Evolutionary conservation across 2,113 vertebrate species (phyloP), one percentile per base, ranked within the genome.

Genomic region (Tympanuchus pallidicinctus): DNA sequence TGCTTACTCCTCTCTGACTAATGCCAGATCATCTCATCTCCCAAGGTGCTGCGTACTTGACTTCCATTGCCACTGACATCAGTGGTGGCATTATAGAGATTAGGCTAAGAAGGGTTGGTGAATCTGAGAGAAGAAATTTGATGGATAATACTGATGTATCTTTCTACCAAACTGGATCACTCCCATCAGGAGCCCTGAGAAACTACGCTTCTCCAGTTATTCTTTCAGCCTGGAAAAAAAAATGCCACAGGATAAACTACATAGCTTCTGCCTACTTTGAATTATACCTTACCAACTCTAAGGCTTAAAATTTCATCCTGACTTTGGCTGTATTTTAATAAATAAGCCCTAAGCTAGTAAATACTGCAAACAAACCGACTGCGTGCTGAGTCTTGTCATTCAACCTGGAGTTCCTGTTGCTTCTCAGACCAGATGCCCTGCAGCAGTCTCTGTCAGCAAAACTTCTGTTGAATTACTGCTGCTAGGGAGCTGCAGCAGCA

Each of bases 61-160:
- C n/a, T n/a, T 61, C 11, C 12, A 16, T 15, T 38, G 17, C 0
- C 0, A n/a, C 0, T 61, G 43, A 4, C 27, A 54, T 8, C 69
- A 22, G 8, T 34, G 65, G 28, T 3, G 7, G 22, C 11, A 13
- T 19, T 47, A 17, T 24, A 72, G 45, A 90, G 11, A 32, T 6
- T 10, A 42, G 17, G 5, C 40, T 79, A 60, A 59, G 50, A 57
- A 70, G 30, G 10, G 13, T 27, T 75, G 9, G 27, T 43, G 67
- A 24, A 21, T 47, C 59, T 64, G 43, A 50, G 54, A 88, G 10
- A 70, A 50, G 15, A 6, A 56, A 80, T 86, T 64, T 56, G 5
- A 42, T 18, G 54, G 11, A 21, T 50, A 50, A 79, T 50, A 64
- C 13, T 59, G 19, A 60, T 60, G 18, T 8, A 40, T 67, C 67